Percentiles rank a stretch among this genome's conserved stretches.
Conservation (phyloP, 2,888 invertebrate species). For the Drosophila picticornis region DNA sequence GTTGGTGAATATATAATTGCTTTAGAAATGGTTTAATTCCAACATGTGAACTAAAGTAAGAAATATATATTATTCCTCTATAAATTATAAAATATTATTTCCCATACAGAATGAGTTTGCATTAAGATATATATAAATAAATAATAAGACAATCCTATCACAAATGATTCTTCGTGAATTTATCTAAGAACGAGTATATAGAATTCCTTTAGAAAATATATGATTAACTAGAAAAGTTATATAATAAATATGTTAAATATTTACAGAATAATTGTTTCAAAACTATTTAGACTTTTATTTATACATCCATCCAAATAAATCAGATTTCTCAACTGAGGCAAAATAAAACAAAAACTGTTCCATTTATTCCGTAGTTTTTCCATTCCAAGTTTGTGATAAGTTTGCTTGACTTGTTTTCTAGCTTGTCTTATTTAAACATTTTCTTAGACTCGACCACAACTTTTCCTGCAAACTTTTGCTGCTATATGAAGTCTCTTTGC, state of each 20-base stretch:
- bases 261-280: neutral
- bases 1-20: neutral
- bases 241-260: neutral
- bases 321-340: neutral
- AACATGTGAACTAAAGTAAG: neutral
- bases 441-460: constrained; percentile 34
- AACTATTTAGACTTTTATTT: constrained; percentile 1
- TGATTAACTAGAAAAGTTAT: neutral
- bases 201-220: neutral
- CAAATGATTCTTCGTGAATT: neutral
- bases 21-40: constrained; percentile 3
- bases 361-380: constrained; percentile 26
- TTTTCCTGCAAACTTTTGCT: constrained; percentile 41
- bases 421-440: constrained; percentile 32
- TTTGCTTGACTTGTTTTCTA: constrained; percentile 30
- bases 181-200: neutral
- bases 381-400: constrained; percentile 26
- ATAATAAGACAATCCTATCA: neutral
- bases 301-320: neutral
- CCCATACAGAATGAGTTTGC: neutral
- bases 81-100: neutral
- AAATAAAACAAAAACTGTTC: constrained; percentile 15
- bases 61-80: neutral
- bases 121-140: too few species aligned
- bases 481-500: constrained; percentile 25